Conservation (phyloP, 2,888 invertebrate species). For the Sinopyrophorus schimmeli region DNA sequence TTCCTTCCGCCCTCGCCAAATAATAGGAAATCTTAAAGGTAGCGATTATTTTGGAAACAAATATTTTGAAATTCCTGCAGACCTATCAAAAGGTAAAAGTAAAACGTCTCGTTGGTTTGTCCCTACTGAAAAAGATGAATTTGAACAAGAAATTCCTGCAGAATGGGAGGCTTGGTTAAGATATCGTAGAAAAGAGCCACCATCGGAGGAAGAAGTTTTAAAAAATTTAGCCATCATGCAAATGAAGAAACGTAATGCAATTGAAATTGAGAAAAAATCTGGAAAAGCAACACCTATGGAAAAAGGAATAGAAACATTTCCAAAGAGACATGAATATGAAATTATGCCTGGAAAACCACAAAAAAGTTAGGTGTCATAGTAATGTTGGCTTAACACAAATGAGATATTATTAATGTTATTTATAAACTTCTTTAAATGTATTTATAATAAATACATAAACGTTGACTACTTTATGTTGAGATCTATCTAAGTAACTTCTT, state of each 20-base stretch:
- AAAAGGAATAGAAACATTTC: conserved; percentile 53
- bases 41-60: conserved; percentile 80
- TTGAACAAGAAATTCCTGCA: conserved; percentile 75
- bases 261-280: conserved; percentile 65
- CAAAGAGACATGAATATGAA: conserved; percentile 60
- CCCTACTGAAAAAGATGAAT: conserved; percentile 65
- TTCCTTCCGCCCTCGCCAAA: conserved; percentile 62
- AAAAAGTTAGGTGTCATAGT: conserved; percentile 1
- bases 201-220: conserved; percentile 72
- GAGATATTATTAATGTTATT: too few species aligned
- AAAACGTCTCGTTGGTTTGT: conserved; percentile 73
- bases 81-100: conserved; percentile 67
- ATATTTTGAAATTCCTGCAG: conserved; percentile 77
- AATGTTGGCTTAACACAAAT: too few species aligned
- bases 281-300: conserved; percentile 57
- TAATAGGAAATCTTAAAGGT: conserved; percentile 64
- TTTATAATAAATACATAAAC: too few species aligned
- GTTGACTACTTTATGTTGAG: too few species aligned
- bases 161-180: conserved; percentile 92
- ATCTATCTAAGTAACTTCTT: too few species aligned
- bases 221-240: conserved; percentile 72
- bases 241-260: conserved; percentile 75
- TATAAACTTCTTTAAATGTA: too few species aligned
- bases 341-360: conserved; percentile 50
- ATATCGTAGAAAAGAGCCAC: conserved; percentile 64